Conservation (phyloP, 2,113 vertebrate genomes). For the Carassius carassius region DNA sequence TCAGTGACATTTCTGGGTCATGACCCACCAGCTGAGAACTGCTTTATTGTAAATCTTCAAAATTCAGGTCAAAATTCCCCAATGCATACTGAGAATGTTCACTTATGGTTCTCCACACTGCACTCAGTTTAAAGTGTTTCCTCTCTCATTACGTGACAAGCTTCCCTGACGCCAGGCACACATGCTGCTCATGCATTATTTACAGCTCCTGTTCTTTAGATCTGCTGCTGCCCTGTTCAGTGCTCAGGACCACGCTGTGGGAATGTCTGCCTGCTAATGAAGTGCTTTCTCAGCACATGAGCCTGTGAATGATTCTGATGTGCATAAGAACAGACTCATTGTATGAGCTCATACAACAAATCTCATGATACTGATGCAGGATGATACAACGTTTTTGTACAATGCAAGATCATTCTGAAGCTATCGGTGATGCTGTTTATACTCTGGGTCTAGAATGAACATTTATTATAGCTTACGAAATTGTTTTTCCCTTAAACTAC, state of each 20-base stretch:
- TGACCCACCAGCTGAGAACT: background rate
- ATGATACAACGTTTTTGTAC: background rate
- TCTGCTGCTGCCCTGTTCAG: background rate
- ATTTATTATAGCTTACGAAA: no score
- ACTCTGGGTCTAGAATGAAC: background rate
- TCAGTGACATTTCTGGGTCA: background rate
- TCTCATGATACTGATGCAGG: background rate
- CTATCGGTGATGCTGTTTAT: background rate
- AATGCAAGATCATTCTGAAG: background rate
- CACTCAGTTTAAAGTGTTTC: background rate
- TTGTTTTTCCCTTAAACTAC: no score
- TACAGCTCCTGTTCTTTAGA: constrained; percentile 11
- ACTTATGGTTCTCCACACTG: background rate
- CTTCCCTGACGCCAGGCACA: constrained; percentile 22
- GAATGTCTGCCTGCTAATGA: constrained; percentile 23
- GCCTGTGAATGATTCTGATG: constrained; percentile 7
- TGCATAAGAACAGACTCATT: background rate
- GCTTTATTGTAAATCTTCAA: background rate
- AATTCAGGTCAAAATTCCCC: background rate
- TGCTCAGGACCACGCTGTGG: background rate
- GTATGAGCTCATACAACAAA: background rate
- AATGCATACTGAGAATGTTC: background rate
- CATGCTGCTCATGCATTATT: constrained; percentile 36
- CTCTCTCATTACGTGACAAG: constrained; percentile 8
- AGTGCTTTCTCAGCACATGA: constrained; percentile 20